Evolutionary conservation across 92 coral and sea anemone genomes (phyloP).

Genomic region (Epizoanthus illoricatus): DNA sequence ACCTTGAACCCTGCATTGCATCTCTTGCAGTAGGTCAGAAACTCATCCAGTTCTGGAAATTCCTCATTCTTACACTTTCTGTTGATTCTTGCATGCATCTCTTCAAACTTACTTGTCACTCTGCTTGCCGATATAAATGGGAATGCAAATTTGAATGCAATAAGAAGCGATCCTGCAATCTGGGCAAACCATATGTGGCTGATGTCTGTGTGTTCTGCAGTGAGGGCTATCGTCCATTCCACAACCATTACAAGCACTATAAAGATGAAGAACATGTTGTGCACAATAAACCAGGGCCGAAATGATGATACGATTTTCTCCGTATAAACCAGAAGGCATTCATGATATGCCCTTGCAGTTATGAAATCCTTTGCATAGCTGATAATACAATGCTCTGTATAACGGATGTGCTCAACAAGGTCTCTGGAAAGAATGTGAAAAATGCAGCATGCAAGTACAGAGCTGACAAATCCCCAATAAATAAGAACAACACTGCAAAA

Average conservation of each 20-base stretch:
- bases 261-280: slow-evolving; percentile 57
- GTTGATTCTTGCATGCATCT: slow-evolving; percentile 55
- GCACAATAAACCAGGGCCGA: slow-evolving; percentile 58
- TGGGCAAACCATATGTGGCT: slow-evolving; percentile 48
- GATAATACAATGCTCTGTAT: slow-evolving; percentile 50
- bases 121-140: slow-evolving; percentile 69
- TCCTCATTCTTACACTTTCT: slow-evolving; percentile 47
- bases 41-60: slow-evolving; percentile 55
- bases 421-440: slow-evolving; percentile 65
- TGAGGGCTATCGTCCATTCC: slow-evolving; percentile 55
- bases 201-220: slow-evolving; percentile 4
- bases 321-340: slow-evolving; percentile 60
- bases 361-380: slow-evolving; percentile 47
- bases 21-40: slow-evolving; percentile 57
- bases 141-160: slow-evolving; percentile 69
- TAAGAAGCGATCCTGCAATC: slow-evolving; percentile 55
- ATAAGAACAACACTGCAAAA: slow-evolving; percentile 32
- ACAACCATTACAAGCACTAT: slow-evolving; percentile 44
- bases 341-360: slow-evolving; percentile 61
- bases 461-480: slow-evolving; percentile 59
- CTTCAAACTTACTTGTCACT: slow-evolving; percentile 61
- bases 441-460: slow-evolving; percentile 54
- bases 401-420: slow-evolving; percentile 56
- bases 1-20: slow-evolving; percentile 68
- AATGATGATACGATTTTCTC: slow-evolving; percentile 50